Conservation (phyloP, 2,113 vertebrate genomes). For the Isichthys henryi region DNA sequence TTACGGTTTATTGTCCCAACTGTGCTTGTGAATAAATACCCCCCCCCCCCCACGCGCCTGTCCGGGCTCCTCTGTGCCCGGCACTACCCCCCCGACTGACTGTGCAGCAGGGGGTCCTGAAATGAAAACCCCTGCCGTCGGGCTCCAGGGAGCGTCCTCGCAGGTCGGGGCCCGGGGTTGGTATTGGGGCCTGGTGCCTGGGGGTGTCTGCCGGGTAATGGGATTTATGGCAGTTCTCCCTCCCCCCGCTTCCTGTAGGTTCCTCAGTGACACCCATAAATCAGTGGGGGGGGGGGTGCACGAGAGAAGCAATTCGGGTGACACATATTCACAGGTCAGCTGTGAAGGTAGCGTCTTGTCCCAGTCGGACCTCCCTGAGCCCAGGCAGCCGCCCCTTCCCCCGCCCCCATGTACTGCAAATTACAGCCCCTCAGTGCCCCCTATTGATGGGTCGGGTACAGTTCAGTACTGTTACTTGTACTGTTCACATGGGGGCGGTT, state of each 20-base stretch:
- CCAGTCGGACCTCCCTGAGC: not conserved
- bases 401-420: not conserved
- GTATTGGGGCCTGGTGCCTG: not conserved
- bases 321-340: not conserved
- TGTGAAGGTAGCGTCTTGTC: not conserved
- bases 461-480: not conserved
- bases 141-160: constrained; percentile 19
- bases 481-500: not conserved
- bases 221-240: constrained; percentile 9
- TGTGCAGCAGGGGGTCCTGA: constrained; percentile 11
- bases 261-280: not conserved
- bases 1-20: not conserved
- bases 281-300: not conserved
- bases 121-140: constrained; percentile 23
- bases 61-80: not conserved
- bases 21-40: not conserved
- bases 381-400: not conserved
- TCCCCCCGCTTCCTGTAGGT: not conserved
- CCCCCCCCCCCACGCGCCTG: not conserved
- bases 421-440: not conserved
- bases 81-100: not conserved
- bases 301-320: not conserved
- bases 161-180: not conserved
- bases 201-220: not conserved
- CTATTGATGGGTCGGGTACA: not conserved